Evolutionary conservation across 2,888 invertebrate species (phyloP).

Genomic region (Steinernema hermaphroditum): DNA sequence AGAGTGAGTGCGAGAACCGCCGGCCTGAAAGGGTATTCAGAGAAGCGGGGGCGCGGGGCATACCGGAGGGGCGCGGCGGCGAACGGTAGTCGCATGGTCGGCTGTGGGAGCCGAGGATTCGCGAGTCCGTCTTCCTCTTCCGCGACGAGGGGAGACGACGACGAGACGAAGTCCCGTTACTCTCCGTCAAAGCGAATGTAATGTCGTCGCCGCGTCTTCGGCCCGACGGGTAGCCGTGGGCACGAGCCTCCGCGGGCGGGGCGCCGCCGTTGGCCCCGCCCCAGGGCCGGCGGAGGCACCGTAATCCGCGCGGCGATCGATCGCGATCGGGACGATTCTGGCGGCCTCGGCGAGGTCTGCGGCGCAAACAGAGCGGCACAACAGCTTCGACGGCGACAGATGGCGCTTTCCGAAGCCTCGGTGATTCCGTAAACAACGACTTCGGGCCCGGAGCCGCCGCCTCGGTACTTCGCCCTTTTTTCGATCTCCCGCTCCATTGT

Average conservation of each 20-base stretch:
- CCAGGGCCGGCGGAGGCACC: not conserved
- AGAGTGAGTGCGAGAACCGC: conserved; percentile 25
- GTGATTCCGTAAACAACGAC: conserved; percentile 1
- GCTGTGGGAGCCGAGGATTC: conserved; percentile 28
- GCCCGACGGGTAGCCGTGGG: conserved; percentile 27
- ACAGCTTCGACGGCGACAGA: conserved; percentile 16
- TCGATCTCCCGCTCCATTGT: not conserved
- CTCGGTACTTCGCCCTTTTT: not conserved
- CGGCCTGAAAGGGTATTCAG: conserved; percentile 4
- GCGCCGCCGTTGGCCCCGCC: not conserved
- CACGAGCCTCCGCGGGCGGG: conserved; percentile 13
- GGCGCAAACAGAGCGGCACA: too few species aligned
- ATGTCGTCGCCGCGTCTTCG: conserved; percentile 28
- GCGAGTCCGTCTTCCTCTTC: conserved; percentile 7
- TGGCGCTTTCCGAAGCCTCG: not conserved
- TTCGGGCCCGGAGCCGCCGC: not conserved
- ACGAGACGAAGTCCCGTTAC: conserved; percentile 26
- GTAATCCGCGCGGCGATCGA: conserved; percentile 30
- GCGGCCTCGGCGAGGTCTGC: too few species aligned
- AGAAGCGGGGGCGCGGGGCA: not conserved
- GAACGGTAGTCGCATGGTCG: conserved; percentile 26
- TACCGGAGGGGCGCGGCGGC: conserved; percentile 20
- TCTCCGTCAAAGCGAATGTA: conserved; percentile 31
- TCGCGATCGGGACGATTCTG: conserved; percentile 26
- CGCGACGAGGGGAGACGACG: not conserved